A percentile compares a stretch with the other conserved stretches of the same genome.
Conservation (phyloP, 2,888 invertebrate genomes). For the Ennomos erosarius region DNA sequence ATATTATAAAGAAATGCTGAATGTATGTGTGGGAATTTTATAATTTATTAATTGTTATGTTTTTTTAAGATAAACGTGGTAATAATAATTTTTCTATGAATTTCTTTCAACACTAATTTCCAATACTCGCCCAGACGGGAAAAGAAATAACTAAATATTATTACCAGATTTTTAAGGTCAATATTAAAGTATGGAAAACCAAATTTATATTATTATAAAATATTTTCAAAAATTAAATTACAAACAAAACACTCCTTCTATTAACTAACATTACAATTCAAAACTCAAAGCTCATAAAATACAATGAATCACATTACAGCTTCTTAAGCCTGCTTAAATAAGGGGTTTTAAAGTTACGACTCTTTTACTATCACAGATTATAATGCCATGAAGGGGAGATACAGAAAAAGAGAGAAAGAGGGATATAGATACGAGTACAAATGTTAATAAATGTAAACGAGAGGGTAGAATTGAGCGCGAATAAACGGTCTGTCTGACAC, state of each 20-base stretch:
- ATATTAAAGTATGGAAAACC: no score
- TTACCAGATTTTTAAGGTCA: no score
- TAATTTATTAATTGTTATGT: no score
- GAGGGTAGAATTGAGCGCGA: conserved; percentile 21
- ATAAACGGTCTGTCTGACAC: conserved; percentile 3
- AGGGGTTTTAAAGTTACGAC: conserved; percentile 46
- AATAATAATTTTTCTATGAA: no score
- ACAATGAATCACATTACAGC: conserved; percentile 30
- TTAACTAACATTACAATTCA: conserved; percentile 4
- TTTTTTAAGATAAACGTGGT: no score
- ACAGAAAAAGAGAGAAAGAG: conserved; percentile 17
- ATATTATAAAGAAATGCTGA: no score
- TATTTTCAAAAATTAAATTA: no score
- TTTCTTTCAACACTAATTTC: no score
- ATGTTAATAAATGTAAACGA: conserved; percentile 6
- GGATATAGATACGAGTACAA: conserved; percentile 12
- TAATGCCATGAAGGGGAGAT: conserved; percentile 36
- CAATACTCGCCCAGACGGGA: no score
- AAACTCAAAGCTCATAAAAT: conserved; percentile 20
- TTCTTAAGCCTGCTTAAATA: conserved; percentile 47
- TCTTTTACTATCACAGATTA: conserved; percentile 46
- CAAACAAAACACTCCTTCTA: not conserved
- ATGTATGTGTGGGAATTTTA: no score
- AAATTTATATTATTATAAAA: no score
- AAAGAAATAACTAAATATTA: no score